Conservation (phyloP, 2,888 invertebrate species). For the Oscheius sp. region DNA sequence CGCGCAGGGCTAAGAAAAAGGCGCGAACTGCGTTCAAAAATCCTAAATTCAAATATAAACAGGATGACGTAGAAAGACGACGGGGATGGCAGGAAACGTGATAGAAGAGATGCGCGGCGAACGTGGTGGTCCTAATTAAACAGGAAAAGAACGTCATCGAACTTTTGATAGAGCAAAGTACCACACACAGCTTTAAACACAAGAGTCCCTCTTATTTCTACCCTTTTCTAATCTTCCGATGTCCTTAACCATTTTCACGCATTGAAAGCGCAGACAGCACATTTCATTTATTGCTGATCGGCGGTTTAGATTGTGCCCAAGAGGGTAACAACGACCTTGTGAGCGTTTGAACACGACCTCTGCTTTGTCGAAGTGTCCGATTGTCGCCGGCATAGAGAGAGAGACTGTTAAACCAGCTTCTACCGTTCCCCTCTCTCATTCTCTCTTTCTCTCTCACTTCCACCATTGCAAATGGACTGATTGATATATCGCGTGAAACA, state of each 20-base stretch:
- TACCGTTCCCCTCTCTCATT: constrained; percentile 14
- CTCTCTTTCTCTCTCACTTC: no score
- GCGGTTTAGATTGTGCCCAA: constrained; percentile 19
- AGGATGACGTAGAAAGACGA: no score
- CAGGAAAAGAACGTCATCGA: no score
- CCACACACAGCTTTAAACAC: no score
- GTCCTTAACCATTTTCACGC: constrained; percentile 4
- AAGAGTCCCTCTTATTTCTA: no score
- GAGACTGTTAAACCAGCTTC: constrained; percentile 3
- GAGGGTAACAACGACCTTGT: neutral
- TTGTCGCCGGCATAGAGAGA: neutral
- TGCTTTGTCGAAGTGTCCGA: neutral
- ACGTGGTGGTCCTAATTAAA: no score
- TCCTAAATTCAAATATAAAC: constrained; percentile 11
- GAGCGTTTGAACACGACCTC: constrained; percentile 17
- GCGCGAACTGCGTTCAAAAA: constrained; percentile 27
- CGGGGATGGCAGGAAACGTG: no score
- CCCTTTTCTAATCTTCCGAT: no score
- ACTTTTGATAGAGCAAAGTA: no score
- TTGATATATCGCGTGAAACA: neutral
- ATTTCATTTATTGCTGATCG: constrained; percentile 24
- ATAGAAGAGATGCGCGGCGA: no score
- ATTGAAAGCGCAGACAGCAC: neutral
- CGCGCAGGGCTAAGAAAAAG: constrained; percentile 10
- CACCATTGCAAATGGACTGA: constrained; percentile 4